Evolutionary conservation across 2,113 vertebrate species (phyloP).

Genomic region (Tragelaphus strepsiceros): DNA sequence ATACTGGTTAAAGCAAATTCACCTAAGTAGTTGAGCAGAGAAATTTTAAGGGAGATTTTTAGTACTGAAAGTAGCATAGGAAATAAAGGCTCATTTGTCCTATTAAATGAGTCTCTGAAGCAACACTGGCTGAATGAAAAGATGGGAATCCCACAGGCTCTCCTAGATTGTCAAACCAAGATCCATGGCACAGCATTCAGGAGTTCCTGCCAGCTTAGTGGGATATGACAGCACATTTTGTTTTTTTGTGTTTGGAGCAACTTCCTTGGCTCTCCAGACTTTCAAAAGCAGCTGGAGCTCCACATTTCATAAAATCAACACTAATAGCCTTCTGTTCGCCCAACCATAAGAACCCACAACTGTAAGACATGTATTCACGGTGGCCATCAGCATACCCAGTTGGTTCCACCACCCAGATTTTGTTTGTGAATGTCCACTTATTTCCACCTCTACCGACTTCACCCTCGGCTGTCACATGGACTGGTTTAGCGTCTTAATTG

Average conservation of each 20-base stretch:
- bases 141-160: neutral
- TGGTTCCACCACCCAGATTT: neutral
- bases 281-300: constrained; percentile 30
- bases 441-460: constrained; percentile 12
- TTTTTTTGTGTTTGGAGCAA: constrained; percentile 37
- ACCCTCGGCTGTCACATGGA: neutral
- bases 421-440: neutral
- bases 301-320: constrained; percentile 36
- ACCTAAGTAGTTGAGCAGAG: neutral
- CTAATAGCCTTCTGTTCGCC: neutral
- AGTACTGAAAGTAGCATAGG: neutral
- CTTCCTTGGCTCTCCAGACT: constrained; percentile 58
- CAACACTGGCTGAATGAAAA: constrained; percentile 41
- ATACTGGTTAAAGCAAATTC: constrained; percentile 12
- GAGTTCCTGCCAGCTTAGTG: constrained; percentile 35
- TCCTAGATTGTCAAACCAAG: constrained; percentile 18
- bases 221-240: neutral
- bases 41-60: neutral
- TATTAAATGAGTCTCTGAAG: constrained; percentile 3
- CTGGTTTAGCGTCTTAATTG: neutral
- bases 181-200: constrained; percentile 47
- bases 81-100: constrained; percentile 40
- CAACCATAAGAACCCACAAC: neutral
- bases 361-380: neutral
- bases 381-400: neutral